Evolutionary conservation across 2,797 vertebrate species (phyloP), one percentile per base, ranked within the genome.

Genomic region (Takifugu rubripes): DNA sequence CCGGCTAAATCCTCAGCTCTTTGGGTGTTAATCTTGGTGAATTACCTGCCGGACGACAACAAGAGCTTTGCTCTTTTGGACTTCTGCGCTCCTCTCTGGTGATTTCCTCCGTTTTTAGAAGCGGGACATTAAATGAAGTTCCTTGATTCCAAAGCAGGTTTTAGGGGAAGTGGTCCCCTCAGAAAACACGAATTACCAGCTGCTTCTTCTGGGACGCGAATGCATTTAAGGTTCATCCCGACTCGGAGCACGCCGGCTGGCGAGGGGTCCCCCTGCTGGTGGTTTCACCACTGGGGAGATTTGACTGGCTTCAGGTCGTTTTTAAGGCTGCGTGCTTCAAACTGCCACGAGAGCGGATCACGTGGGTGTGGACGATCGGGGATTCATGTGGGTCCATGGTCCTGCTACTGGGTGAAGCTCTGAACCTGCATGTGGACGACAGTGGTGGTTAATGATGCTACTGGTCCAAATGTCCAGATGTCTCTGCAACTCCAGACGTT

Each of bases 81-180:
- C 72, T 68, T 52, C 72, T 73, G 78, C 81, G 76, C 68, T 78
- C 78, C 77, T 75, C 86, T 79, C 86, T 75, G 72, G 77, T 79
- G 83, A 82, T 78, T 84, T 80, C 70, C 73, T 85, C 74, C 68
- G 80, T 86, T 86, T 84, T 47, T 78, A 61, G 68, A 62, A 48
- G 54, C 63, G 65, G 45, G 67, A 75, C 74, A 83, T 82, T 82
- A 85, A 81, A 85, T 81, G 68, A 83, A 75, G 70, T 75, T 75
- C 47, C 70, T 59, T 48, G 60, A 78, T 69, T 64, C 66, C 44
- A 3, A 54, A 82, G 72, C 74, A 84, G 70, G 48, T 73, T 78
- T 78, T 80, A 74, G 56, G 68, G 54, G 81, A 82, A 87, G 81
- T 84, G 80, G 54, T 74, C 86, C 70, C 86, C 25, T 49, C 72